Base-by-base conservation (phyloP, 1,140 invertebrate species). In the Drosophila equinoxialis region DNA sequence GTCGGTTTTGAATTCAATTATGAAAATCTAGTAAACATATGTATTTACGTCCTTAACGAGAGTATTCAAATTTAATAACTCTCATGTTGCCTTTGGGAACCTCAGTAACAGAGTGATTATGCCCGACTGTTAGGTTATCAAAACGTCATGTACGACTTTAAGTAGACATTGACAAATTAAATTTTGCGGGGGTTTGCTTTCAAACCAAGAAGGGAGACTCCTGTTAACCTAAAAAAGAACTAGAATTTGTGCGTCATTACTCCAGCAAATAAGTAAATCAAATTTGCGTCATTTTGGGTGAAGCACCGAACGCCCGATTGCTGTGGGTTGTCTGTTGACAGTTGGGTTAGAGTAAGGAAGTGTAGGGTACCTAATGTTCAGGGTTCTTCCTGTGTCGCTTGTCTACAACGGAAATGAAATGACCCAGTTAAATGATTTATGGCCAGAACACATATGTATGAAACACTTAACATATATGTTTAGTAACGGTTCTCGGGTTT, bases 341-440 rank as follows among this genome's bases (percentile, higher is more conserved):
- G 69, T 85, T 68, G 67, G 68, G 67, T 54, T 70, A 3, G 45
- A 20, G 17, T 51, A 11, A 8, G 45, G 37, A 4, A 1, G 11
- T 3, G 37, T 0, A 10, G 37, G 45, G 10, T 23, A 23, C 45
- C 45, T 51, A 51, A 30, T 7, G 77, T 67, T 45, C 42, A 81
- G 71, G 81, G 82, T 68, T 65, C 73, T 86, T 81, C 77, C 84
- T 80, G 80, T 77, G 17, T n/a, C 72, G 63, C 83, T 83, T 71
- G 84, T 87, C 84, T 89, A 59, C 73, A 73, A 33, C 83, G 83
- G 83, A 89, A 87, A 87, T 87, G 84, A 87, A 87, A 87, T 87
- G 84, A 87, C 83, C 83, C 83, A 87, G 83, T 87, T 89, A 87
- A 87, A 87, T 87, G 83, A 87, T 87, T 89, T 87, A 87, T 89